phyloP scores from a whole-genome alignment of 2,113 vertebrate genomes.

The Nycticryphes semicollaris region DNA sequence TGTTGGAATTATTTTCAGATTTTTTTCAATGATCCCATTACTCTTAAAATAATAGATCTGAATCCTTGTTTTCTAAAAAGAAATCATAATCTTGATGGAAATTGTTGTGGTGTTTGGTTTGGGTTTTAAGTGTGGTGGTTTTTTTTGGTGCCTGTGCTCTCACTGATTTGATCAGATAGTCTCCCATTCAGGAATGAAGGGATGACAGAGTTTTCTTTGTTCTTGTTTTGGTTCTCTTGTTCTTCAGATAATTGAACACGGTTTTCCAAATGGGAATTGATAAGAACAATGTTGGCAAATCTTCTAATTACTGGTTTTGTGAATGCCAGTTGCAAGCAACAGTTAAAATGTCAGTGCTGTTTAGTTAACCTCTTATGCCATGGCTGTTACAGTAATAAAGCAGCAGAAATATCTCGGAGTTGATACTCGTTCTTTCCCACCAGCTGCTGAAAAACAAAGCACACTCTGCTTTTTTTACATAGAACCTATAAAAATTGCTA shows the following conservation, averaged over 20 bases:
- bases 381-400: neutral
- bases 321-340: neutral
- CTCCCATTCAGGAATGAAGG: neutral
- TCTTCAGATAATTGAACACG: neutral
- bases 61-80: neutral
- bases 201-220: neutral
- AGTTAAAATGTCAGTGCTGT: neutral
- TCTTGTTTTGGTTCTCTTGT: neutral
- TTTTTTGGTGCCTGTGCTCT: neutral
- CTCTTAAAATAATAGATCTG: neutral
- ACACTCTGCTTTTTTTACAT: neutral
- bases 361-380: neutral
- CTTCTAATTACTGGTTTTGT: neutral
- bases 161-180: neutral
- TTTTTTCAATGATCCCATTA: neutral
- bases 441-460: neutral
- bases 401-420: neutral
- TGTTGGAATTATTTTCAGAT: neutral
- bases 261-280: neutral
- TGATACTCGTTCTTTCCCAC: neutral
- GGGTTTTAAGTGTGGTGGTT: neutral
- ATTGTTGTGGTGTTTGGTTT: neutral
- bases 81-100: neutral
- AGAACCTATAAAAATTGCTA: neutral
- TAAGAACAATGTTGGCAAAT: neutral